Evolutionary conservation across 2,888 invertebrate genomes (phyloP), one percentile per base, ranked within the genome.

Genomic region (Heliconius aoede): DNA sequence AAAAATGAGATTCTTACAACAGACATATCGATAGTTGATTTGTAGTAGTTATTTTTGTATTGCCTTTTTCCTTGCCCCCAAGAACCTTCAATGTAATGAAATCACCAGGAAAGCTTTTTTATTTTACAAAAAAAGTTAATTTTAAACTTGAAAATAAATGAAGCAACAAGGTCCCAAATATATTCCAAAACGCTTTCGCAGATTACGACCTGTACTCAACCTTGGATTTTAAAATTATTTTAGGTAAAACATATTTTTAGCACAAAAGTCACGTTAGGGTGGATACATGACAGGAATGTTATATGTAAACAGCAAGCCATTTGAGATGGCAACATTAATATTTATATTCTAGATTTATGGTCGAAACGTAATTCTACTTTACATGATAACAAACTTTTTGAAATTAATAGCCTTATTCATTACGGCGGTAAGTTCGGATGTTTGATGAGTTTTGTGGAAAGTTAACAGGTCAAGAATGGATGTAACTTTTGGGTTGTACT

Each of bases 241-340:
- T 71, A 71, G 75, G 21, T 75, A 30, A 69, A 75, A 69, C 73
- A 68, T 73, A 73, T 74, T 81, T 80, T 81, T 80, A 74, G 79
- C 77, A 80, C 78, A 76, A 79, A 79, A 80, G 79, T 81, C 80
- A 81, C 81, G 80, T 78, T 76, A 78, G 71, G 76, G 78, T 69
- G 55, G 64, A 64, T 71, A 81, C 83, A 83, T 81, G 82, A 82
- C 80, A 68, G 75, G 81, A 82, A 83, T 82, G 79, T 80, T 71
- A 80, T 82, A 82, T 81, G 81, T 79, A 81, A 83, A 83, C 80
- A 80, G 74, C 80, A 68, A 76, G 79, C 81, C 82, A 82, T 82
- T 83, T 81, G 82, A 82, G 81, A 82, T 73, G 73, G 65, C 62
- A 69, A 76, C 76, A 78, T 79, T 79, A 79, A 79, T 78, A 79